phyloP scores from a whole-genome alignment of 2,888 invertebrate species.

The Eupeodes latifasciatus region DNA sequence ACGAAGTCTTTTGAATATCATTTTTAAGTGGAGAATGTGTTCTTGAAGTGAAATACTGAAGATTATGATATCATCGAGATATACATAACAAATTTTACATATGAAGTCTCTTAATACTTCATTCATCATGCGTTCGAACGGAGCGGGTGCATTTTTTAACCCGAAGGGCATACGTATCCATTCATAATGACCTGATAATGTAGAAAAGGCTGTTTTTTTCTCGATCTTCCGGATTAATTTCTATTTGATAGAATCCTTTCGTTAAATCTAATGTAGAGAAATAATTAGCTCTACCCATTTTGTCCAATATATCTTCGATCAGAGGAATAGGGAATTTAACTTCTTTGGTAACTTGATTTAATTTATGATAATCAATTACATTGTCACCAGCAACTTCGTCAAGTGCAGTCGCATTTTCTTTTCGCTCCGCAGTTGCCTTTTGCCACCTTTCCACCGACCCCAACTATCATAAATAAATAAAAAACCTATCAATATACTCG shows the following conservation, averaged over 20 bases:
- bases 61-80: no score
- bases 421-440: no score
- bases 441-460: no score
- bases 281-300: not conserved
- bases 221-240: not conserved
- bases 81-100: no score
- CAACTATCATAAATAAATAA: no score
- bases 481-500: no score
- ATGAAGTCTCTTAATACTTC: constrained; percentile 10
- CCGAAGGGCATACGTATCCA: not conserved
- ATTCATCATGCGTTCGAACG: constrained; percentile 47
- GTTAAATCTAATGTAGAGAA: not conserved
- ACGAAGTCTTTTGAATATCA: no score
- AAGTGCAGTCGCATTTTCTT: no score
- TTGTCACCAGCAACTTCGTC: no score
- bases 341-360: constrained; percentile 12
- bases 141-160: constrained; percentile 7
- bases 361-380: no score
- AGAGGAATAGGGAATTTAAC: constrained; percentile 3
- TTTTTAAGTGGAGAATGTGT: no score
- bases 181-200: not conserved
- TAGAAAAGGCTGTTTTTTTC: constrained; percentile 3
- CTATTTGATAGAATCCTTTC: constrained; percentile 1
- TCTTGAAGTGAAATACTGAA: no score
- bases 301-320: not conserved